These are phyloP conservation scores for Atethmia centrago DNA, from an alignment of 2,888 invertebrate species.

Conservation along the genomic window DNA sequence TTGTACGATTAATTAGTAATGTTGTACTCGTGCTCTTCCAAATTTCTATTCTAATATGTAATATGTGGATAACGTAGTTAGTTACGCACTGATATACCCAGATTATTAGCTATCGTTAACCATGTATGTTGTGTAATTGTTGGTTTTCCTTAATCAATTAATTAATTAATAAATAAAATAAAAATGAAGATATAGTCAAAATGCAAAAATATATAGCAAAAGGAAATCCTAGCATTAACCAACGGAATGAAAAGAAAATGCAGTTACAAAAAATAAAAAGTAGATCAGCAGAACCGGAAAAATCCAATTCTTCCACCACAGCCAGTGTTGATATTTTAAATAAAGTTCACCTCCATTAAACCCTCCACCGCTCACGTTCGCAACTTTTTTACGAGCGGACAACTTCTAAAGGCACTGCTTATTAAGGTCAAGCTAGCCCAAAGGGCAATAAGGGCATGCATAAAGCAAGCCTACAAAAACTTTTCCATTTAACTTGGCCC, in stretches of 20 bases:
- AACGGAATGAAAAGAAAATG: constrained; percentile 39
- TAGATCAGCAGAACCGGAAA: constrained; percentile 34
- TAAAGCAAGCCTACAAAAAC: constrained; percentile 80
- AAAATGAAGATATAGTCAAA: constrained; percentile 9
- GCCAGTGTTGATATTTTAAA: constrained; percentile 62
- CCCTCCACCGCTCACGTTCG: constrained; percentile 66
- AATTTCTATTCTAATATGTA: no score
- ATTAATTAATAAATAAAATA: no score
- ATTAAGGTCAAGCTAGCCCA: constrained; percentile 77
- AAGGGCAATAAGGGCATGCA: constrained; percentile 74
- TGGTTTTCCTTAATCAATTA: no score
- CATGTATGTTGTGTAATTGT: no score
- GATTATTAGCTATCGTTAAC: no score
- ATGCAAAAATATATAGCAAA: constrained; percentile 19
- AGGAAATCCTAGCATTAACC: constrained; percentile 2
- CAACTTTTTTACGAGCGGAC: constrained; percentile 75
- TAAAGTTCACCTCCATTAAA: constrained; percentile 67
- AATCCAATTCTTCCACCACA: constrained; percentile 30
- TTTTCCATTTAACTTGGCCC: constrained; percentile 87
- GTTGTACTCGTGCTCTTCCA: no score
- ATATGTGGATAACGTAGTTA: no score
- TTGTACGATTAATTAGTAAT: no score
- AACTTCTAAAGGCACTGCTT: constrained; percentile 75
- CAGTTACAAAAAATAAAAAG: constrained; percentile 34
- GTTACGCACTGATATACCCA: no score